Evolutionary conservation across 2,113 vertebrate species (phyloP).

Genomic region (Zingel zingel): DNA sequence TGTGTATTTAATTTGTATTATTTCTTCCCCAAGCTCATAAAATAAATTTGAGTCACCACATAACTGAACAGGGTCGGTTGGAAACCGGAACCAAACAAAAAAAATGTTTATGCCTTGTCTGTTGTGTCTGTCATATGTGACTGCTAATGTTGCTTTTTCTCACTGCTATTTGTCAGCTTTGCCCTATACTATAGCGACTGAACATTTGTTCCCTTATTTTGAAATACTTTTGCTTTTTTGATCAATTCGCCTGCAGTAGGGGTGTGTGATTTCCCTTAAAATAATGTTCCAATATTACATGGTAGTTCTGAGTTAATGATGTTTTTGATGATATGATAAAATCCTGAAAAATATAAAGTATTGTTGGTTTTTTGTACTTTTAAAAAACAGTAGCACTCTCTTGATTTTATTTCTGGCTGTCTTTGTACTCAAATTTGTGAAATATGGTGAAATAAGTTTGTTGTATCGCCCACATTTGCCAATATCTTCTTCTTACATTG

Average conservation of each 20-base stretch:
- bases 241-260: neutral
- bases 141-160: too few species aligned
- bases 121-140: neutral
- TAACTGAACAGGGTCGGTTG: too few species aligned
- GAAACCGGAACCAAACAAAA: too few species aligned
- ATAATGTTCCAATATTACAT: neutral
- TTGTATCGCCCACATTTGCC: neutral
- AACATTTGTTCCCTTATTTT: neutral
- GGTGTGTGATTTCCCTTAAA: neutral
- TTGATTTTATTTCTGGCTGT: neutral
- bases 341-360: neutral
- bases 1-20: too few species aligned
- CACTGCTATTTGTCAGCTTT: neutral
- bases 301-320: neutral
- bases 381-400: neutral
- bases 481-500: neutral
- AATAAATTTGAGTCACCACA: too few species aligned
- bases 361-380: neutral
- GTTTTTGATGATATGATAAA: neutral
- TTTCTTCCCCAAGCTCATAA: too few species aligned
- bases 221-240: neutral
- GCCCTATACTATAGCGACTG: neutral
- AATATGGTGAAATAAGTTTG: neutral
- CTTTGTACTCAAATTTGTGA: neutral
- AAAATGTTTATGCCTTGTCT: too few species aligned